Base-by-base conservation (phyloP, 2,888 invertebrate species). In the Eilema depressum region DNA sequence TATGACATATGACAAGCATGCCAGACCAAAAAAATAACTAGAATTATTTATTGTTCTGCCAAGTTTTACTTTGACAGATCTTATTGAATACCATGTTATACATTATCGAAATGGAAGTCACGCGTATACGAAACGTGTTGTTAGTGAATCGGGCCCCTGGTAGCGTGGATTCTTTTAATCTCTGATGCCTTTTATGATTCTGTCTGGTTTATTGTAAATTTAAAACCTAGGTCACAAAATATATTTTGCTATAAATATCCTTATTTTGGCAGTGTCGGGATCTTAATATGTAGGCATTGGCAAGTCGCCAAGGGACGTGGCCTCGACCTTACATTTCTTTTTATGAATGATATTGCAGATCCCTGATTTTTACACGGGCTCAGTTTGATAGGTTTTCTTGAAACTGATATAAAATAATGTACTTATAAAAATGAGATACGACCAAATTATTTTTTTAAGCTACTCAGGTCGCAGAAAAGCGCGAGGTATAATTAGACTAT, bases 271-370 rank as follows among this genome's bases (percentile, higher is more conserved):
- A 68, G 68, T 67, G 63, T 63, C 65, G 63, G 12, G 63, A 64
- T 67, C 60, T 30, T 61, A 69, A 66, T 80, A 65, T 70, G 66
- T 28, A 53, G 53, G 53, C 10, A 37, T 73, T 80, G 81, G 81
- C 66, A 68, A n/a, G 14, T 14, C 20, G 73, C 81, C 79, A 79
- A 62, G 20, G 23, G 10, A 47, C 63, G 41, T 62, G 65, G 63
- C 73, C 63, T 74, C 67, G 71, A 72, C 68, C 67, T 25, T 65
- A 30, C 20, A 33, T 30, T 66, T 71, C 70, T 62, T 63, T 77
- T 75, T 80, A 77, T 66, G 14, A 61, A 68, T 66, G 68, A 61
- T 75, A 69, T 73, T 73, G 75, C 66, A 75, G 68, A 80, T 68
- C 20, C 69, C 60, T 70, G 65, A 73, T 77, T 73, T 69, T 62